A percentile compares a stretch with the other conserved stretches of the same genome.
Evolutionary conservation across 92 coral and sea anemone genomes (phyloP).

Genomic region (Plumapathes pennacea): DNA sequence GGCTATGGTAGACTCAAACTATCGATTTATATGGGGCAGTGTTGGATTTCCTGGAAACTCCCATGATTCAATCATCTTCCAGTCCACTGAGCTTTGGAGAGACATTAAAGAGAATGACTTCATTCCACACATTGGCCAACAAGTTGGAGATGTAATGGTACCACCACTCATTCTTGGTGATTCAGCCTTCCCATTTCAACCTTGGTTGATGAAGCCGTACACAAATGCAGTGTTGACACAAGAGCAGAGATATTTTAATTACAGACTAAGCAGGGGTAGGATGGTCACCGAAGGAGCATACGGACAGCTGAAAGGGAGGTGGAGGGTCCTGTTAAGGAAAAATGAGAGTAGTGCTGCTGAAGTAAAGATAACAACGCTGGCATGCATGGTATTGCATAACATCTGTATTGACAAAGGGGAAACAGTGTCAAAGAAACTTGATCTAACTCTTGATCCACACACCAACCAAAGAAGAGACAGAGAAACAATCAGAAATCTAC

Average conservation of each 20-base stretch:
- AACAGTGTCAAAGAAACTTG: conserved; percentile 25
- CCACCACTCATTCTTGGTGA: conserved; percentile 38
- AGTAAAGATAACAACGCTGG: conserved; percentile 23
- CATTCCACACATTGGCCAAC: conserved; percentile 33
- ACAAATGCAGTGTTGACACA: conserved; percentile 37
- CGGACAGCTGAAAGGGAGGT: conserved; percentile 41
- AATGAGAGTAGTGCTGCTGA: conserved; percentile 17
- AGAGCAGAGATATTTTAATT: conserved; percentile 29
- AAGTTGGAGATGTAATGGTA: conserved; percentile 42
- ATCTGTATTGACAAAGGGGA: conserved; percentile 26
- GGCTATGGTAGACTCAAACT: conserved; percentile 62
- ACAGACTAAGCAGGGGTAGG: conserved; percentile 40
- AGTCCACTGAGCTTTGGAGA: conserved; percentile 47
- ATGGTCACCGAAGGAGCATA: conserved; percentile 45
- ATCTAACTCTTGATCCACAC: conserved; percentile 39
- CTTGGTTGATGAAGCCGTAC: conserved; percentile 32
- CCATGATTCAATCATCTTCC: conserved; percentile 57
- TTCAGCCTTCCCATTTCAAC: conserved; percentile 30
- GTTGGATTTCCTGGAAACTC: conserved; percentile 66
- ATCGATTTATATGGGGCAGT: conserved; percentile 59
- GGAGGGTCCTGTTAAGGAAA: conserved; percentile 37
- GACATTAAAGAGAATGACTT: conserved; percentile 30
- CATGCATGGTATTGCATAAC: conserved; percentile 40
- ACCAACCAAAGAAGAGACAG: conserved; percentile 21
- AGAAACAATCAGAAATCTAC: conserved; percentile 29